phyloP scores from a whole-genome alignment of 2,113 vertebrate genomes.

The Haemorhous mexicanus region DNA sequence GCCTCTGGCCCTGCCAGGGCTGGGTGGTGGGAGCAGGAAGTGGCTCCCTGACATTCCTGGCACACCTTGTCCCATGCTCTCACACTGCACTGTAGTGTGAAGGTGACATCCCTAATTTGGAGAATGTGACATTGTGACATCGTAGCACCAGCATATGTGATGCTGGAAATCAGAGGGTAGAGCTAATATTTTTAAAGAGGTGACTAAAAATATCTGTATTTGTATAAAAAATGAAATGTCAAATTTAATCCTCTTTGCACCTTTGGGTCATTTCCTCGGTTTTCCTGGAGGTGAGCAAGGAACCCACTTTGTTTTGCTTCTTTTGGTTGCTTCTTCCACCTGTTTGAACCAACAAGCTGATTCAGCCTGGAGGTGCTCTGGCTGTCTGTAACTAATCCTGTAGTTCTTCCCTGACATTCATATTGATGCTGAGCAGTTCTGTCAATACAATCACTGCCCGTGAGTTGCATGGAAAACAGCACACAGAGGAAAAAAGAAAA shows the following conservation, averaged over 20 bases:
- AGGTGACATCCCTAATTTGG: neutral
- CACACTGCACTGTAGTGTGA: neutral
- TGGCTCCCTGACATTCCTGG: neutral
- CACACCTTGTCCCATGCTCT: neutral
- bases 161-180: neutral
- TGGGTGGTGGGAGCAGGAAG: neutral
- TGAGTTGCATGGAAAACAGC: neutral
- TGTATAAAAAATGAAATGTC: neutral
- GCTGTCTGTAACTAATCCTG: neutral
- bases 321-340: neutral
- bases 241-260: neutral
- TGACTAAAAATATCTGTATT: neutral
- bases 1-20: neutral
- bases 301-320: neutral
- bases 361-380: neutral
- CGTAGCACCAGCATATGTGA: accelerated
- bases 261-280: neutral
- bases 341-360: neutral
- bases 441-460: neutral
- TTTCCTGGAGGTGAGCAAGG: neutral
- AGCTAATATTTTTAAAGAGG: neutral
- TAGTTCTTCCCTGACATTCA: neutral
- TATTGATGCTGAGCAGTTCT: neutral
- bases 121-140: no score
- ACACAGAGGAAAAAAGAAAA: neutral